phyloP scores from a whole-genome alignment of 2,797 vertebrate species.

The Enteromius mattozi region DNA sequence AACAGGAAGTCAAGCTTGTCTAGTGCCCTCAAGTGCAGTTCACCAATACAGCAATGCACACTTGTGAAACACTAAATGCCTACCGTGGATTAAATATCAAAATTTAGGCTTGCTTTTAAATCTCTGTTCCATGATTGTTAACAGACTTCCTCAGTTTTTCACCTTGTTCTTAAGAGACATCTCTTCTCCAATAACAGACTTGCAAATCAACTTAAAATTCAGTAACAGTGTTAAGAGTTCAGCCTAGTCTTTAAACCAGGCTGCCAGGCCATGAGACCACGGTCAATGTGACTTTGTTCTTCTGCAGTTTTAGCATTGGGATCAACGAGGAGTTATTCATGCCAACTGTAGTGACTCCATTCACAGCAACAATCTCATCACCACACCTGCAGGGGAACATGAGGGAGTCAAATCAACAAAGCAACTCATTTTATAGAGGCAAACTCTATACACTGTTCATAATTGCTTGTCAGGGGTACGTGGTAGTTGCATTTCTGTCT shows the following conservation, averaged over 20 bases:
- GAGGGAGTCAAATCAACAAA: conserved; percentile 1
- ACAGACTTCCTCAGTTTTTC: conserved; percentile 57
- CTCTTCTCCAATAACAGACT: background rate
- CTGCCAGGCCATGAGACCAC: conserved; percentile 94
- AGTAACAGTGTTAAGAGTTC: conserved; percentile 22
- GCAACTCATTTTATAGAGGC: background rate
- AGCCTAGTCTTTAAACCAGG: conserved; percentile 75
- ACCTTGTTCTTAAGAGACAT: conserved; percentile 26
- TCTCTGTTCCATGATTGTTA: conserved; percentile 66
- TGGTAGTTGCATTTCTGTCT: background rate
- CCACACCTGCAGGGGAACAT: conserved; percentile 80
- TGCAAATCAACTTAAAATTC: background rate
- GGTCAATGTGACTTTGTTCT: conserved; percentile 89
- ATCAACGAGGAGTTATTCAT: conserved; percentile 94
- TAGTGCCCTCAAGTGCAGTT: conserved; percentile 21
- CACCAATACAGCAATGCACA: background rate
- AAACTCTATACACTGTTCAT: background rate
- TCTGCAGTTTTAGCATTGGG: conserved; percentile 93
- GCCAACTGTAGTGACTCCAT: conserved; percentile 86
- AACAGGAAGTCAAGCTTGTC: conserved; percentile 9
- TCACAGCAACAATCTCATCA: conserved; percentile 94
- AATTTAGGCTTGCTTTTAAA: conserved; percentile 54
- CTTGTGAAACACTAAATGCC: conserved; percentile 2
- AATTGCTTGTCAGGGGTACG: background rate
- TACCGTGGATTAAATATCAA: conserved; percentile 37